Evolutionary conservation across 2,797 vertebrate genomes (phyloP).

Genomic region (Molossus alvarezi): DNA sequence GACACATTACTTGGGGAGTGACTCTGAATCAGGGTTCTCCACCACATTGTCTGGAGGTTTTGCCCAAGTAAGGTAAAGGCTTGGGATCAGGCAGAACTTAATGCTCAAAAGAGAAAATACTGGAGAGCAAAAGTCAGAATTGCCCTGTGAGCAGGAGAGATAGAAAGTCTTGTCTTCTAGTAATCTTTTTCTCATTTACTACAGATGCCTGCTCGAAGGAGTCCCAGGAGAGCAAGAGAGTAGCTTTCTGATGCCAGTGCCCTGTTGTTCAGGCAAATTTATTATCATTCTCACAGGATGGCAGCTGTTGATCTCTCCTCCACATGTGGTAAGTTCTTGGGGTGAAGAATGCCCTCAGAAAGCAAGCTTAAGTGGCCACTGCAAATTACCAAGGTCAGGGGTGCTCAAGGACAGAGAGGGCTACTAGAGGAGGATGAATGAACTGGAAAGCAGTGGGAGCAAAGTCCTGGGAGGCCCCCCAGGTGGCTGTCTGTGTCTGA

Average conservation of each 20-base stretch:
- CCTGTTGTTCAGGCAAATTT: neutral
- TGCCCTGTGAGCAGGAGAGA: neutral
- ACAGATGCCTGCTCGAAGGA: neutral
- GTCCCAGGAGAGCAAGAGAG: neutral
- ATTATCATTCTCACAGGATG: constrained; percentile 41
- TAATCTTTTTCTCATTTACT: neutral
- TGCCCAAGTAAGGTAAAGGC: neutral
- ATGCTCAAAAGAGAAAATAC: neutral
- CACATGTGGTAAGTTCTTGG: constrained; percentile 64
- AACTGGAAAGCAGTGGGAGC: neutral
- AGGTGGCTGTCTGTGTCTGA: neutral
- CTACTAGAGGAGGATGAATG: neutral
- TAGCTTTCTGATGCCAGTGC: neutral
- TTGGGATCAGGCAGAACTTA: neutral
- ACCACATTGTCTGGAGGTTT: neutral
- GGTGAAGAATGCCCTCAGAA: neutral
- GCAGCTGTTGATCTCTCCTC: constrained; percentile 58
- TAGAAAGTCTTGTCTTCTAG: neutral
- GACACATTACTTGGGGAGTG: neutral
- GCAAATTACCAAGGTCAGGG: no score
- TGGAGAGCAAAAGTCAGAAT: neutral
- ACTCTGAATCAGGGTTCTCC: neutral
- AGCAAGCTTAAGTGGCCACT: accelerated
- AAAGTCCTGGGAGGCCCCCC: neutral
- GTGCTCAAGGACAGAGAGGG: neutral